phyloP scores from a whole-genome alignment of 2,113 vertebrate species.

The Mungos mungo region DNA sequence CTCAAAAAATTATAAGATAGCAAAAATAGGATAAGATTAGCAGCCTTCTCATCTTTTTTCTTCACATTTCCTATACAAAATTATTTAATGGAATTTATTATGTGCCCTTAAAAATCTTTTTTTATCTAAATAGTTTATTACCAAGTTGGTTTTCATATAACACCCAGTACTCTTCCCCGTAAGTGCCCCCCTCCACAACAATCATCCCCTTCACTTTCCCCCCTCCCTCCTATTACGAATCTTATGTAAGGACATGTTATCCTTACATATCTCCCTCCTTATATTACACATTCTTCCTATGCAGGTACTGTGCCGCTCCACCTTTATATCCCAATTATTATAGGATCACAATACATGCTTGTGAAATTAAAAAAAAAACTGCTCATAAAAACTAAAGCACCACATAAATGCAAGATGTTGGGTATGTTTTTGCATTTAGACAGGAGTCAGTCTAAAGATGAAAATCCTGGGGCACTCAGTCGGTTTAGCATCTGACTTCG shows the following conservation, averaged over 20 bases:
- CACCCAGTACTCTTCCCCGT: no score
- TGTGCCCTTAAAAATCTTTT: background rate
- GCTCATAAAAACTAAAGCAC: background rate
- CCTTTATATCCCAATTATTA: background rate
- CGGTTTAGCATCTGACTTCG: no score
- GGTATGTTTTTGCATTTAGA: background rate
- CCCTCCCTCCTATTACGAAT: no score
- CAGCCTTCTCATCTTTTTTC: background rate
- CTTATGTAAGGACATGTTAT: background rate
- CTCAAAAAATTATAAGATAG: background rate
- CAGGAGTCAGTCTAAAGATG: background rate
- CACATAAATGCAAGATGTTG: background rate
- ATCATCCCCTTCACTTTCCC: no score
- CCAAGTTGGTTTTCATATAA: no score
- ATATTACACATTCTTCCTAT: background rate
- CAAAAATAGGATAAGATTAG: background rate
- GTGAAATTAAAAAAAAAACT: background rate
- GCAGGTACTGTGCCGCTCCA: background rate
- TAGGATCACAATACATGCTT: background rate
- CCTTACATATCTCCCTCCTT: background rate
- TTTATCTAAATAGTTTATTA: no score
- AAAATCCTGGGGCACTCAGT: background rate
- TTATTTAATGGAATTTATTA: background rate
- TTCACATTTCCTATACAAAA: background rate
- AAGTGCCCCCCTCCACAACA: no score